These are phyloP conservation scores for Tetramorium bicarinatum DNA, from an alignment of 2,888 invertebrate genomes.

Conservation along the genomic window DNA sequence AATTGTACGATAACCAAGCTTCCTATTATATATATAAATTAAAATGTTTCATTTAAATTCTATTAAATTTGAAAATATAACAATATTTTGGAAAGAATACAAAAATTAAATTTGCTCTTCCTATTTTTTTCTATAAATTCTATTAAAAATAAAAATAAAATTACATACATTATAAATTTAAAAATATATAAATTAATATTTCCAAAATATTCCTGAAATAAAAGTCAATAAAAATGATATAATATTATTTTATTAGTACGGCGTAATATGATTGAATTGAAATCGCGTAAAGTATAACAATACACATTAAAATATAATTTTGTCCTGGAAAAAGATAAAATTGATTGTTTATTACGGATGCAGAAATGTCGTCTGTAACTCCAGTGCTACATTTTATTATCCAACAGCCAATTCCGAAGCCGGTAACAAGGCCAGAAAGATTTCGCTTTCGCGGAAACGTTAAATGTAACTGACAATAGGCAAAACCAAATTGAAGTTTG, in stretches of 20 bases:
- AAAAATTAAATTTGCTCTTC: background rate
- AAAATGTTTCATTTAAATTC: too few species aligned
- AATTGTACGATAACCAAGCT: too few species aligned
- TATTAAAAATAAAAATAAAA: background rate
- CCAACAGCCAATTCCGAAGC: background rate
- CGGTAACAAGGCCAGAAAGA: background rate
- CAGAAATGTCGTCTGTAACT: background rate
- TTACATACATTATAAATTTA: background rate
- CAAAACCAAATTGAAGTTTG: background rate
- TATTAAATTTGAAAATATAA: too few species aligned
- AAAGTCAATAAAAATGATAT: background rate
- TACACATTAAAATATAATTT: background rate
- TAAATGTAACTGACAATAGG: background rate
- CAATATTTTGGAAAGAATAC: too few species aligned
- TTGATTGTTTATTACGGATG: too few species aligned
- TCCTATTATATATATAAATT: too few species aligned
- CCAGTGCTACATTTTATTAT: conserved; percentile 10
- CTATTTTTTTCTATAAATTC: background rate
- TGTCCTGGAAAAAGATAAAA: background rate
- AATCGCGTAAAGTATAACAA: background rate
- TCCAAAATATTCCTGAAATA: background rate
- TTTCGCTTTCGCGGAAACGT: conserved; percentile 19
- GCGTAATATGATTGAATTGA: background rate
- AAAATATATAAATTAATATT: background rate
- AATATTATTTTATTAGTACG: background rate